These are phyloP conservation scores for Achlya flavicornis DNA, from an alignment of 2,888 invertebrate genomes.

Conservation along the genomic window DNA sequence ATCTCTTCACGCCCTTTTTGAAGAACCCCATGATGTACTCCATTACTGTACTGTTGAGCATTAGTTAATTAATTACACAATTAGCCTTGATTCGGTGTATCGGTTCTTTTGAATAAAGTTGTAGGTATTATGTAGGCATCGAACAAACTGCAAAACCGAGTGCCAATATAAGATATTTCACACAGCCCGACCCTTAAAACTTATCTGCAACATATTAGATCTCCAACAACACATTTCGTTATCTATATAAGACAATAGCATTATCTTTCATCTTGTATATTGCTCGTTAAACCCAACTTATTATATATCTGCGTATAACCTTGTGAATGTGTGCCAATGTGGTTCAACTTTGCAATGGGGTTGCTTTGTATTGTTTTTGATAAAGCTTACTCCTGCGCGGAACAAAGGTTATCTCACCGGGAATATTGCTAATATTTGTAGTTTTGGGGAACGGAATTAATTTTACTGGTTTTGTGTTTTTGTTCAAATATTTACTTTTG, in stretches of 20 bases:
- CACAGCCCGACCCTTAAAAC: not conserved
- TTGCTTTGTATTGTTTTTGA: conserved; percentile 7
- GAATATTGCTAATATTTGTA: not conserved
- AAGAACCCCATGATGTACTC: too few relatives aligned
- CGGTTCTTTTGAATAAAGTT: too few relatives aligned
- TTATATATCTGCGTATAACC: not conserved
- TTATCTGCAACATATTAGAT: not conserved
- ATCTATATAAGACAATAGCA: not conserved
- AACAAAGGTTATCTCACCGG: conserved; percentile 5
- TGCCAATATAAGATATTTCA: not conserved
- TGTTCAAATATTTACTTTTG: not conserved
- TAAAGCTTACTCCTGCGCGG: not conserved
- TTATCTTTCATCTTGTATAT: not conserved
- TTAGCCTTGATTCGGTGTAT: too few relatives aligned
- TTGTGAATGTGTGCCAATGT: not conserved
- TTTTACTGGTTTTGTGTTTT: not conserved
- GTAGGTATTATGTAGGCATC: too few relatives aligned
- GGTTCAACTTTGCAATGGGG: conserved; percentile 1
- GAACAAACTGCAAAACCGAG: too few relatives aligned
- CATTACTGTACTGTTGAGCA: too few relatives aligned
- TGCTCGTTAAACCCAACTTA: not conserved
- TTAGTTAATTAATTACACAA: too few relatives aligned
- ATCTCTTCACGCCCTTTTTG: too few relatives aligned
- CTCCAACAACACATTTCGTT: not conserved
- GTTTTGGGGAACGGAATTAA: not conserved